Conservation (phyloP, 2,888 invertebrate genomes). For the Stenoptilia bipunctidactyla region DNA sequence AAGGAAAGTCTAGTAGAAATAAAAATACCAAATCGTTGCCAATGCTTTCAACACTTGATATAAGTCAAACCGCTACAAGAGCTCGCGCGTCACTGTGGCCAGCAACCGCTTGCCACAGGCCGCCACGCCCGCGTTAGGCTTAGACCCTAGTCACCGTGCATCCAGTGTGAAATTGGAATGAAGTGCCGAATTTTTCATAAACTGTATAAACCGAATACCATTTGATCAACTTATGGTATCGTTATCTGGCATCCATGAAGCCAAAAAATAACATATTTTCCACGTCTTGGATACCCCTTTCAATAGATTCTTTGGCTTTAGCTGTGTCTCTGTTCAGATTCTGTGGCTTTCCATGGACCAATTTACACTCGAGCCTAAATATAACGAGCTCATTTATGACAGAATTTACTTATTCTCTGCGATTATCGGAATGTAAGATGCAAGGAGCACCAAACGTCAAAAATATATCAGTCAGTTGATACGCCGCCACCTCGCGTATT, state of each 20-base stretch:
- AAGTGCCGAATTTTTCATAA: neutral
- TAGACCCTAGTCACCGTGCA: no score
- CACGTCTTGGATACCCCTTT: slow-evolving; percentile 25
- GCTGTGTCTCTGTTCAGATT: no score
- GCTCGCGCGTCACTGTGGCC: no score
- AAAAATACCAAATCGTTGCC: no score
- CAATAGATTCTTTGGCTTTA: slow-evolving; percentile 25
- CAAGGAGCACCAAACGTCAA: slow-evolving; percentile 22
- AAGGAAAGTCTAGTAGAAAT: no score
- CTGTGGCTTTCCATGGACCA: slow-evolving; percentile 27
- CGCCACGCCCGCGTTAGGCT: neutral
- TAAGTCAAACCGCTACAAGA: no score
- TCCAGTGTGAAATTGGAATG: neutral
- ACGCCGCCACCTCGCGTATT: slow-evolving; percentile 20
- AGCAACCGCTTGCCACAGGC: neutral
- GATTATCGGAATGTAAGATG: slow-evolving; percentile 20
- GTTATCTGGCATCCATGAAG: neutral
- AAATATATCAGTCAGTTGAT: slow-evolving; percentile 24
- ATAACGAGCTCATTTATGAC: slow-evolving; percentile 11
- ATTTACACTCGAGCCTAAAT: slow-evolving; percentile 21
- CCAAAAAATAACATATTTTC: slow-evolving; percentile 22
- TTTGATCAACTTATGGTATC: neutral
- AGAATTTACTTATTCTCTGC: slow-evolving; percentile 21
- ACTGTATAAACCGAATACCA: neutral
- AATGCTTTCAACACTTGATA: no score